Base-by-base conservation (phyloP, 1,140 invertebrate species). In the Drosophila athabasca region DNA sequence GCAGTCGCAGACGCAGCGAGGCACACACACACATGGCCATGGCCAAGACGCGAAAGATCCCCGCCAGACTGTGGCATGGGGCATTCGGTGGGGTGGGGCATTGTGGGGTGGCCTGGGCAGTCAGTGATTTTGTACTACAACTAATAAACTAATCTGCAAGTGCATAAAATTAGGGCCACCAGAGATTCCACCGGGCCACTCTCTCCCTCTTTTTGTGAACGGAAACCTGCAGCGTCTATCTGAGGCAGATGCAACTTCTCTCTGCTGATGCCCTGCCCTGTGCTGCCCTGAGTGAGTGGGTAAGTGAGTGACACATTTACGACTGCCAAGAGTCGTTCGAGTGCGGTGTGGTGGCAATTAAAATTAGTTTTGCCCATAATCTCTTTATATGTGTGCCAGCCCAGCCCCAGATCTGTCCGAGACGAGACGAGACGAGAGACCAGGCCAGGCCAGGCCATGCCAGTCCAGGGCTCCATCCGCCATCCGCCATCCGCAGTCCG, bases 141-240 rank as follows among this genome's bases (percentile, higher is more conserved):
- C 84, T 88, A 88, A 88, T 88, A 88, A 88, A 89, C 83, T 88
- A 88, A 88, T 88, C 79, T 83, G 83, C 83, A 88, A 88, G 83
- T 88, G 83, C 83, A 88, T 88, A 88, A 89, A 89, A 88, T 83
- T 87, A 88, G 76, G 83, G 83, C 83, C 83, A 87, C 83, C 71
- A 82, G 82, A 78, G 77, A 75, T 58, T 35, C 22, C 44, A 31
- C 17, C 17, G 17, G 17, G 17, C 17, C 1, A 1, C 49, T 45
- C 15, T 45, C 46, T 58, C 58, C 6, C n/a, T n/a, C n/a, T n/a
- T n/a, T n/a, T n/a, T n/a, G n/a, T n/a, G n/a, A n/a, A n/a, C n/a
- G n/a, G n/a, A n/a, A n/a, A n/a, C n/a, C 8, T 17, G 61, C 61
- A 26, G 52, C 71, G 70, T 49, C 35, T 11, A 0, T 35, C 9